Conservation (phyloP, 1,140 invertebrate genomes). For the Leptinotarsa lineolata region DNA sequence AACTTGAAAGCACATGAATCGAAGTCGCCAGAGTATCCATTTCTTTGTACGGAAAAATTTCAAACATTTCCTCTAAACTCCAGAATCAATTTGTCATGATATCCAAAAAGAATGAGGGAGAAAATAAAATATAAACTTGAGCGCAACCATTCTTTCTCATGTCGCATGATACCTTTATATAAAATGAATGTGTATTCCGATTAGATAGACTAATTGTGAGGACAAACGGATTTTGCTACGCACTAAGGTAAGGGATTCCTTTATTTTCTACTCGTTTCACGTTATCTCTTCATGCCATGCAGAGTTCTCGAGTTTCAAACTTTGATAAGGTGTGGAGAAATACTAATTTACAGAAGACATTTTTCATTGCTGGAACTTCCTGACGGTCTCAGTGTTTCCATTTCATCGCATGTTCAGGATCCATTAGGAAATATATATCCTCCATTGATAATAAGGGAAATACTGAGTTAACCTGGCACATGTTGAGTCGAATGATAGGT, state of each 20-base stretch:
- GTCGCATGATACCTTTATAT: conserved; percentile 5
- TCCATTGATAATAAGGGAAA: background rate
- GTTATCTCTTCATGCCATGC: conserved; percentile 2
- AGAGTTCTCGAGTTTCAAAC: background rate
- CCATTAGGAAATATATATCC: background rate
- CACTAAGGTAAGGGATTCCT: background rate
- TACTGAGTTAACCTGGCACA: background rate
- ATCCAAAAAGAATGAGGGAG: background rate
- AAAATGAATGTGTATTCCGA: background rate
- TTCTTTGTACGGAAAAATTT: background rate
- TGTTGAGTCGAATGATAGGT: background rate
- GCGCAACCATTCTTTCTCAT: background rate
- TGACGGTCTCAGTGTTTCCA: background rate
- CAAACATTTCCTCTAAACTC: background rate
- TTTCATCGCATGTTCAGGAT: background rate
- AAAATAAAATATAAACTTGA: conserved; percentile 5
- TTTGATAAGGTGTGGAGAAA: background rate
- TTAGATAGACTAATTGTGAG: conserved; percentile 6
- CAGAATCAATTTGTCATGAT: background rate
- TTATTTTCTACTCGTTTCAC: background rate
- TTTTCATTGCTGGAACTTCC: background rate
- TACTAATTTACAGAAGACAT: conserved; percentile 6
- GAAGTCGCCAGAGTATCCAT: background rate
- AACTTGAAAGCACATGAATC: too few species aligned
- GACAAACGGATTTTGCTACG: conserved; percentile 4